Percentiles rank a stretch among this genome's conserved stretches.
Conservation (phyloP, 2,888 invertebrate genomes). For the Drosophila birchii region DNA sequence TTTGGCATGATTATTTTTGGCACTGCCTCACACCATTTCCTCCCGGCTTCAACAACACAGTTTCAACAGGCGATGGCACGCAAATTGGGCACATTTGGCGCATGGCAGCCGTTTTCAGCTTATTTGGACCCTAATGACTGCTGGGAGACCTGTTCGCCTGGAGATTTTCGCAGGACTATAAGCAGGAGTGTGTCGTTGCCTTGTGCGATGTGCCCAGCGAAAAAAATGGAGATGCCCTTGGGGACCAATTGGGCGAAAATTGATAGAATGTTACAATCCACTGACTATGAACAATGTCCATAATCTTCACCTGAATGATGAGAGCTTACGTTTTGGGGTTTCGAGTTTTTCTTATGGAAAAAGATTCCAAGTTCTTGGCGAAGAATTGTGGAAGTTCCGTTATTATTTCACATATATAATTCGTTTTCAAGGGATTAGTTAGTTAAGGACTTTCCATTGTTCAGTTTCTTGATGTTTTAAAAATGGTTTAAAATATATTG, state of each 20-base stretch:
- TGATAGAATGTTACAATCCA: conserved; percentile 11
- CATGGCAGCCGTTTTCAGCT: conserved; percentile 63
- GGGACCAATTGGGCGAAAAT: conserved; percentile 31
- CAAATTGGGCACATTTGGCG: conserved; percentile 76
- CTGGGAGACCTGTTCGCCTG: conserved; percentile 49
- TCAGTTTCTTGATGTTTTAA: not conserved
- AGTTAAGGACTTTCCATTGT: not conserved
- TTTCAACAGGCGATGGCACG: conserved; percentile 31
- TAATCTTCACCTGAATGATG: conserved; percentile 16
- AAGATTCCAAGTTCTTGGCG: too few relatives aligned
- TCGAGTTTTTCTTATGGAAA: not conserved
- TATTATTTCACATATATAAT: not conserved
- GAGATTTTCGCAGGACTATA: conserved; percentile 32
- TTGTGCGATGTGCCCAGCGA: conserved; percentile 2
- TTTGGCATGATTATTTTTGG: conserved; percentile 70
- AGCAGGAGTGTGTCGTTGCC: conserved; percentile 15
- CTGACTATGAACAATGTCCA: conserved; percentile 12
- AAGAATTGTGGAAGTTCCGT: not conserved
- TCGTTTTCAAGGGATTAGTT: not conserved
- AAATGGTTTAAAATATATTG: not conserved
- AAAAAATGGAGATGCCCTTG: conserved; percentile 20
- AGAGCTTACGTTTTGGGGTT: not conserved
- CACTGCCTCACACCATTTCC: conserved; percentile 44
- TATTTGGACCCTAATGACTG: conserved; percentile 65
- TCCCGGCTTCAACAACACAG: conserved; percentile 6